Base-by-base conservation (phyloP, 2,797 vertebrate species). In the Austrolebias charrua region DNA sequence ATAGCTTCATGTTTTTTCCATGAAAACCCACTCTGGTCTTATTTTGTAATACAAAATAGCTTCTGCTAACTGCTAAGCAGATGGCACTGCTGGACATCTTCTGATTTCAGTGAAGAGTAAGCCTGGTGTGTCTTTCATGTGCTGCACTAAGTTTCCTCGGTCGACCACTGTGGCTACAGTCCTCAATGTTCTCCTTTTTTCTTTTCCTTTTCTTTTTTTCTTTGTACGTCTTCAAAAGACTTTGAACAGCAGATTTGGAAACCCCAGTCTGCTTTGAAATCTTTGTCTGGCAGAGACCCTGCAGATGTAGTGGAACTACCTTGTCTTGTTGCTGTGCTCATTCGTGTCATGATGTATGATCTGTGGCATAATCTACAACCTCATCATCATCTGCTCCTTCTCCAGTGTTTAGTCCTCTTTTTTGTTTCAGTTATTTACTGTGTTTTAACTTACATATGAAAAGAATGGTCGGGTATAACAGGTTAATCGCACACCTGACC, bases 71-170 rank as follows among this genome's bases (percentile, higher is more conserved):
- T 67, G 67, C 63, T 69, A 63, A 75, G 59, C 49, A 73, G 50
- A 80, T 76, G 66, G 53, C 63, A 60, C 63, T 68, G 67, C 69
- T 78, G 54, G 69, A 74, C 52, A 70, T 66, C 28, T 44, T 66
- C 28, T 44, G 42, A 15, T 44, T 44, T 44, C 42, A 13, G 38
- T 44, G 5, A 44, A 44, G 42, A 16, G 38, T 40, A 44, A 44
- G 42, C 15, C 5, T 44, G 40, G 5, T 35, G 38, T 40, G 38
- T 40, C 38, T 40, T 40, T 40, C 38, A 40, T 40, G 10, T 13
- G 12, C 38, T 40, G 38, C 12, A 40, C 38, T 40, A 13, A 12
- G 12, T 40, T 40, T 40, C 11, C 38, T 40, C 12, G 38, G 38
- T 11, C 38, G 12, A 40, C 38, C 38, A 40, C 38, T 13, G 38